These are phyloP conservation scores for Labeo catla DNA, from an alignment of 2,113 vertebrate species.

Conservation along the genomic window DNA sequence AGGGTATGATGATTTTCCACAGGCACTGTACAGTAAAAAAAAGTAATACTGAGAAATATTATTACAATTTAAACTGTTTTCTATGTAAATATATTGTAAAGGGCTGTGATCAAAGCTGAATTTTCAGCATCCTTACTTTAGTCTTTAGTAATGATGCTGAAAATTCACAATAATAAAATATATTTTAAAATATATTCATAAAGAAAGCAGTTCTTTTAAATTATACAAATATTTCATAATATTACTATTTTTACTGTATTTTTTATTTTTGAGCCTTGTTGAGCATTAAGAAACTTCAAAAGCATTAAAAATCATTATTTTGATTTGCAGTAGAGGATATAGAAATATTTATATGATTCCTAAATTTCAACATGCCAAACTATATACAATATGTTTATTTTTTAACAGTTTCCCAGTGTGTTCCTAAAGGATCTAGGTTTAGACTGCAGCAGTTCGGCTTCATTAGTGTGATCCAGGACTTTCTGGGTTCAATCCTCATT, in stretches of 20 bases:
- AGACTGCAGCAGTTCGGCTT: not conserved
- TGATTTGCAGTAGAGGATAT: not conserved
- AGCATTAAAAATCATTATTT: not conserved
- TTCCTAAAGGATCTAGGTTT: not conserved
- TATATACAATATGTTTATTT: not conserved
- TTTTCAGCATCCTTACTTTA: not conserved
- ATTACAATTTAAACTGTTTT: not conserved
- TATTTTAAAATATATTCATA: not conserved
- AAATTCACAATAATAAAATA: not conserved
- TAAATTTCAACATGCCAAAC: not conserved
- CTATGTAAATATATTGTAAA: not conserved
- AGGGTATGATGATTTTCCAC: too few species aligned
- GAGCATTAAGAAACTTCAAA: not conserved
- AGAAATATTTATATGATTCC: too few species aligned
- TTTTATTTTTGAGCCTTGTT: not conserved
- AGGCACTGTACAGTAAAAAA: too few species aligned
- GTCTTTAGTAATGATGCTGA: too few species aligned
- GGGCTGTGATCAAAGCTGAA: not conserved
- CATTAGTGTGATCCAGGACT: slow-evolving; percentile 46
- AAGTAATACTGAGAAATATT: not conserved
- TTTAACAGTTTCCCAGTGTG: not conserved
- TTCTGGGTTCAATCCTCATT: slow-evolving; percentile 67
- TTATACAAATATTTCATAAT: not conserved
- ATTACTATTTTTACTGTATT: not conserved
- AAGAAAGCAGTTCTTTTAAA: not conserved